These are phyloP conservation scores for Nycticryphes semicollaris DNA, from an alignment of 2,113 vertebrate species.

Conservation along the genomic window DNA sequence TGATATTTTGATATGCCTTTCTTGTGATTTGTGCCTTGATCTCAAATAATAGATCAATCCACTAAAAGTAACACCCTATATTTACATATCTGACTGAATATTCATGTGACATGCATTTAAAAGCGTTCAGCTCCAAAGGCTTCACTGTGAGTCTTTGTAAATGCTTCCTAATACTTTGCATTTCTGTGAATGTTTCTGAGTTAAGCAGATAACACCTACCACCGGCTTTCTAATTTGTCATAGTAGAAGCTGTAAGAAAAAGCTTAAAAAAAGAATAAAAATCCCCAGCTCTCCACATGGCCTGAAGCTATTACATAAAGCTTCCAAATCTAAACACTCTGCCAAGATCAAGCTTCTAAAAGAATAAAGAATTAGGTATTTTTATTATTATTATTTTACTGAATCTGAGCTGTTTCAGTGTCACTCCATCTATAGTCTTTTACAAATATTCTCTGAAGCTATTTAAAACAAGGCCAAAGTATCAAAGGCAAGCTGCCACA, in stretches of 20 bases:
- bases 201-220: constrained; percentile 8
- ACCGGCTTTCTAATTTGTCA: neutral
- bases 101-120: constrained; percentile 33
- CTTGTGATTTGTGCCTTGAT: constrained; percentile 36
- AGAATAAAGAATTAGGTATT: neutral
- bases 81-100: constrained; percentile 53
- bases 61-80: neutral
- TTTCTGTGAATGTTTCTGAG: constrained; percentile 16
- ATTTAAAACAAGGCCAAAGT: neutral
- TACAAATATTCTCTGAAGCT: neutral
- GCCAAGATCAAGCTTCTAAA: neutral
- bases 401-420: neutral
- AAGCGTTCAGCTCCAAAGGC: neutral
- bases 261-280: neutral
- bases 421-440: neutral
- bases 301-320: neutral
- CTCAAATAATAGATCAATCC: constrained; percentile 44
- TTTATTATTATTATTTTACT: neutral
- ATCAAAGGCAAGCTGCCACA: neutral
- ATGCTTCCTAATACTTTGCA: neutral
- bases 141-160: neutral
- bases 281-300: neutral
- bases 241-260: neutral
- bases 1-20: constrained; percentile 39
- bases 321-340: neutral